Evolutionary conservation across 2,888 invertebrate species (phyloP).

Genomic region (Pristionchus japonicus): DNA sequence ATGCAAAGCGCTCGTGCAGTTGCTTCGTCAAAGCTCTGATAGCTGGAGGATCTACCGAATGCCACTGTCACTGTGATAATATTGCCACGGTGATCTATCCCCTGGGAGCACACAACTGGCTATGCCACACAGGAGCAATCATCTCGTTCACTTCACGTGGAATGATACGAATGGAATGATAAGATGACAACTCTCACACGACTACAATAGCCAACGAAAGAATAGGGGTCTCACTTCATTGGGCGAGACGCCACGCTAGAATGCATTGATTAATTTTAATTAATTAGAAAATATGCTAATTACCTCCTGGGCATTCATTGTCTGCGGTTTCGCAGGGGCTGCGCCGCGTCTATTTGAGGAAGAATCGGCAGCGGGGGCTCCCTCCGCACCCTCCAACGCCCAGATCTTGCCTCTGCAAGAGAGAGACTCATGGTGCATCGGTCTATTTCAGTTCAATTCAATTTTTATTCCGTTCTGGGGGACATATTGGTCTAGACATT

Average conservation of each 20-base stretch:
- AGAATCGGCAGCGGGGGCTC: conserved; percentile 16
- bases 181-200: too few relatives aligned
- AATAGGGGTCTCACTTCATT: conserved; percentile 8
- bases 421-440: too few relatives aligned
- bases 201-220: neutral
- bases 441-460: too few relatives aligned
- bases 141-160: too few relatives aligned
- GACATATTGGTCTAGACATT: too few relatives aligned
- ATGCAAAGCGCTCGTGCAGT: conserved; percentile 25
- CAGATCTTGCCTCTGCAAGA: conserved; percentile 85
- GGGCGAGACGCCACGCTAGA: conserved; percentile 14
- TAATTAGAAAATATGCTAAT: neutral
- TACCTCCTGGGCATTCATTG: conserved; percentile 45
- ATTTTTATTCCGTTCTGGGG: too few relatives aligned
- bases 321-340: conserved; percentile 42
- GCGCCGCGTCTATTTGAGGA: conserved; percentile 47
- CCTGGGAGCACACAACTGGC: neutral
- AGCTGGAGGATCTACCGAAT: neutral
- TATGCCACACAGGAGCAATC: too few relatives aligned
- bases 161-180: too few relatives aligned
- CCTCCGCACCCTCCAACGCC: conserved; percentile 58
- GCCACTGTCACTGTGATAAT: too few relatives aligned
- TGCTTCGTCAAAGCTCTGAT: neutral
- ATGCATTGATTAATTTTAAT: neutral
- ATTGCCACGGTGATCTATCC: neutral